These are phyloP conservation scores for Pteria penguin DNA, from an alignment of 2,888 invertebrate species.

Conservation along the genomic window DNA sequence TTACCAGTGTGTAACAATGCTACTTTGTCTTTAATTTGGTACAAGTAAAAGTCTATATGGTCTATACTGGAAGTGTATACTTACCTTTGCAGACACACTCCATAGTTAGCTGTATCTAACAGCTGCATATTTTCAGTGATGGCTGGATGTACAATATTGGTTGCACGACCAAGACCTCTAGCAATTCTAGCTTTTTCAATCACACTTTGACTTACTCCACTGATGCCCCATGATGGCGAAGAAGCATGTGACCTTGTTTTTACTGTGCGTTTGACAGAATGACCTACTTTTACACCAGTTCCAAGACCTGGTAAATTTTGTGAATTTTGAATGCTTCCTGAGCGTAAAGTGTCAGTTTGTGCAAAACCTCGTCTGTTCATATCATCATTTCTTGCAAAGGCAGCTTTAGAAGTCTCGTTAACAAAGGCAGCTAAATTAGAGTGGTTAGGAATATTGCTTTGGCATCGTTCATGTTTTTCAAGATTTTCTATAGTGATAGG, in stretches of 20 bases:
- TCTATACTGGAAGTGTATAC: no score
- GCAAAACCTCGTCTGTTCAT: not conserved
- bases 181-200: slow-evolving; percentile 28
- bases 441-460: not conserved
- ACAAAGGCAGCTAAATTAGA: not conserved
- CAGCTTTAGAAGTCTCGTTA: not conserved
- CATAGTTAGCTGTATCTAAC: slow-evolving; percentile 43
- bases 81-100: slow-evolving; percentile 46
- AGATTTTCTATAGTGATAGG: slow-evolving; percentile 24
- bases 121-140: slow-evolving; percentile 28
- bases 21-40: no score
- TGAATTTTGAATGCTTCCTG: not conserved
- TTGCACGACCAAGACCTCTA: slow-evolving; percentile 10
- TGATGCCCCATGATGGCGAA: not conserved
- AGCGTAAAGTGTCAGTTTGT: not conserved
- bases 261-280: not conserved
- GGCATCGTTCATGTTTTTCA: slow-evolving; percentile 12
- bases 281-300: not conserved
- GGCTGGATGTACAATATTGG: slow-evolving; percentile 10
- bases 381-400: not conserved
- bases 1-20: not conserved
- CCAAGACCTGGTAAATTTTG: not conserved
- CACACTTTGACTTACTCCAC: slow-evolving; percentile 8
- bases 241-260: not conserved
- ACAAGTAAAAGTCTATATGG: no score